These are phyloP conservation scores for Contarinia nasturtii DNA, from an alignment of 1,140 invertebrate genomes.

Conservation along the genomic window DNA sequence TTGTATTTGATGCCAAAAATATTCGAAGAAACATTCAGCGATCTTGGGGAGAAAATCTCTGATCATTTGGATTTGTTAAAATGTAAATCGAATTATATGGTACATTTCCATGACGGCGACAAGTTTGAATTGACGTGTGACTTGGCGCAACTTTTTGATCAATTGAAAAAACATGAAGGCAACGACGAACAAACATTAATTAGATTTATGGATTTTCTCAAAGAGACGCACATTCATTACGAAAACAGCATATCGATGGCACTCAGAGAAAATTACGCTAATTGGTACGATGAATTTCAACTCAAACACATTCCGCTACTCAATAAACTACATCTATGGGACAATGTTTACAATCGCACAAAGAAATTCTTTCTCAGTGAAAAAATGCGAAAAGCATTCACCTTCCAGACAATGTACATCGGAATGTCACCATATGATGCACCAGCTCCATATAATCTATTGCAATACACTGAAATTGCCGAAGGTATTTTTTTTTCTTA, in stretches of 20 bases:
- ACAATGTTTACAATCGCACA: neutral
- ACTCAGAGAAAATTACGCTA: neutral
- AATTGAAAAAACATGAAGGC: neutral
- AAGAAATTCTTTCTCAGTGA: neutral
- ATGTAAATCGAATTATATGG: neutral
- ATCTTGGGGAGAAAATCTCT: neutral
- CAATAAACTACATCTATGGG: neutral
- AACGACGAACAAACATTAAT: neutral
- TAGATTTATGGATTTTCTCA: neutral
- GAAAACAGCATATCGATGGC: neutral
- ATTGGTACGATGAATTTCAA: slow-evolving; percentile 1
- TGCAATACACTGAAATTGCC: neutral
- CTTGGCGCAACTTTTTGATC: neutral
- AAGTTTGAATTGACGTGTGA: neutral
- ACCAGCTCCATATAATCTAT: neutral
- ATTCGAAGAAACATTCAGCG: neutral
- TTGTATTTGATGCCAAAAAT: slow-evolving; percentile 1
- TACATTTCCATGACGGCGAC: neutral
- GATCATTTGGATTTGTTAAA: neutral
- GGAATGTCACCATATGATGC: neutral
- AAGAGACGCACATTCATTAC: neutral
- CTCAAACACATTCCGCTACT: neutral
- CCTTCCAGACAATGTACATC: neutral
- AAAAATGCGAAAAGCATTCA: neutral
- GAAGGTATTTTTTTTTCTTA: neutral